phyloP scores from a whole-genome alignment of 1,140 invertebrate genomes.

The Vanessa atalanta region DNA sequence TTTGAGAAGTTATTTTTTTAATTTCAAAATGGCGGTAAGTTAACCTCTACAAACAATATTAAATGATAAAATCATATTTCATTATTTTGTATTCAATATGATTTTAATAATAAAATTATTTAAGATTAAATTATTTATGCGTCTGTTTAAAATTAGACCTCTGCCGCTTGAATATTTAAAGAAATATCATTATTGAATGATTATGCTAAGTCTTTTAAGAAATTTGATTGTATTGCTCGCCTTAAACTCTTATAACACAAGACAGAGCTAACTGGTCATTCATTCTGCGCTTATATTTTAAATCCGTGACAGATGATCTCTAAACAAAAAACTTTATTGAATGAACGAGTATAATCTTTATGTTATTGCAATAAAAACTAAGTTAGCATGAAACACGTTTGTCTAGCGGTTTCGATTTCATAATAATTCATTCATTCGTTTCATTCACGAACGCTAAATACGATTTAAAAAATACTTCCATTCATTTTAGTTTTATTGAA shows the following conservation, averaged over 20 bases:
- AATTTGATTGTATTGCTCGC: too few relatives aligned
- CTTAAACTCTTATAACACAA: neutral
- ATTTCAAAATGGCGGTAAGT: neutral
- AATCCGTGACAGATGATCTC: neutral
- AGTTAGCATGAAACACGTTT: constrained; percentile 13
- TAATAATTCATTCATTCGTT: constrained; percentile 41
- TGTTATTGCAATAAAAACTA: neutral
- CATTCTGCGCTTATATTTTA: neutral
- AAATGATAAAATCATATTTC: neutral
- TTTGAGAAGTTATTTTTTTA: constrained; percentile 4
- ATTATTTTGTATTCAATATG: too few relatives aligned
- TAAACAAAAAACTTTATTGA: neutral
- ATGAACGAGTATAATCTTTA: neutral
- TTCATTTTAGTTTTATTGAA: constrained; percentile 43
- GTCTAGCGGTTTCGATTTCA: constrained; percentile 40
- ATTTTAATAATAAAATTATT: too few relatives aligned
- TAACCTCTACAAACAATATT: neutral
- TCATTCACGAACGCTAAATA: constrained; percentile 21
- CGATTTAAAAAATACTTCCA: constrained; percentile 28
- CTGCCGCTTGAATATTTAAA: too few relatives aligned
- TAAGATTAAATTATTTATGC: too few relatives aligned
- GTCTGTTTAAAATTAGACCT: too few relatives aligned
- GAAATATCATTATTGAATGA: too few relatives aligned
- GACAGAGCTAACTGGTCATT: neutral
- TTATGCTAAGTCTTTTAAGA: too few relatives aligned